These are phyloP conservation scores for Metopia argyrocephala DNA, from an alignment of 2,888 invertebrate genomes.

Conservation along the genomic window DNA sequence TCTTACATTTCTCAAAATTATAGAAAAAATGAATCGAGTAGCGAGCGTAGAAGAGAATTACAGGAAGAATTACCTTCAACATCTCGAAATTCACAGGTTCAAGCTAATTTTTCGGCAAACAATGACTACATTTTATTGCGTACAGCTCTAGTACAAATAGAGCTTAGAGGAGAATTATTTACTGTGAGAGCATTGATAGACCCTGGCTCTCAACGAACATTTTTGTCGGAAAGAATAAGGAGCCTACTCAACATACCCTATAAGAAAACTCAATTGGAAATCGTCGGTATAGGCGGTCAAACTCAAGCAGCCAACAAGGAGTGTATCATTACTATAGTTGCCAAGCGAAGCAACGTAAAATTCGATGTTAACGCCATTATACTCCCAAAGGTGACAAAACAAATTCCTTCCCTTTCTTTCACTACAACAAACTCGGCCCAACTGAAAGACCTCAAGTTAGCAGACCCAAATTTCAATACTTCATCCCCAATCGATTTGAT, in stretches of 20 bases:
- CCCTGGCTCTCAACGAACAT: no score
- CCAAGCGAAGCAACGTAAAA: background rate
- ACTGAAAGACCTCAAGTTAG: no score
- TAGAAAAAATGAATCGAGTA: no score
- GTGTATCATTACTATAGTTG: background rate
- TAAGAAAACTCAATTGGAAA: background rate
- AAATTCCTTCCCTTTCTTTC: no score
- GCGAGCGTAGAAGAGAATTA: background rate
- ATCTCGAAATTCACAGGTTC: background rate
- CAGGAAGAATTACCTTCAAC: background rate
- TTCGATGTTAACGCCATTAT: no score
- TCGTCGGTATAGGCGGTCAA: conserved; percentile 18
- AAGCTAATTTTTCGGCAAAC: no score
- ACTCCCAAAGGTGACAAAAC: no score
- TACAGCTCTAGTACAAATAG: no score
- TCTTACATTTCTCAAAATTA: no score
- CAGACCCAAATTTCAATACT: conserved; percentile 3
- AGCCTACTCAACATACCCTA: conserved; percentile 10
- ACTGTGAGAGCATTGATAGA: conserved; percentile 38
- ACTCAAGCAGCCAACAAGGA: conserved; percentile 1
- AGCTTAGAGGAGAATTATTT: no score
- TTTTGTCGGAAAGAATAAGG: no score
- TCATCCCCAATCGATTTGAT: conserved; percentile 6
- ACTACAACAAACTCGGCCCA: conserved; percentile 9
- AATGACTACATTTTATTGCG: no score